Conservation (phyloP, 1,140 invertebrate genomes). For the Magallana ariakensis region DNA sequence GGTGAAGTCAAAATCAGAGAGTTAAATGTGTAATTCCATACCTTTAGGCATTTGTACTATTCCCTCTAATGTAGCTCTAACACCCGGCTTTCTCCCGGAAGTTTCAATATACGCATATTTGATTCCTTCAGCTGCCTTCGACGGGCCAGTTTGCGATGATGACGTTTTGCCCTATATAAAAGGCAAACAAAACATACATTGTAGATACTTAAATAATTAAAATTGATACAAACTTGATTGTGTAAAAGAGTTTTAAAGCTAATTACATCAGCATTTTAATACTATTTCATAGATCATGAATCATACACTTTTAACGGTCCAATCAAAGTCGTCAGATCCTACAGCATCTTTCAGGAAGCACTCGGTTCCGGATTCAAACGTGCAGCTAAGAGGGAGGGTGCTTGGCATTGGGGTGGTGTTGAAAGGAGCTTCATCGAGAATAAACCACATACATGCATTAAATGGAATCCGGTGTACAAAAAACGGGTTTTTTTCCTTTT, state of each 20-base stretch:
- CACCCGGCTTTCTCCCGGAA: not conserved
- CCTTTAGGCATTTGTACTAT: not conserved
- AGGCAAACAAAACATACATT: too few relatives aligned
- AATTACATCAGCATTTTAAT: too few relatives aligned
- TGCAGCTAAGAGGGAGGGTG: not conserved
- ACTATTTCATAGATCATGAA: too few relatives aligned
- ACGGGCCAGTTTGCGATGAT: not conserved
- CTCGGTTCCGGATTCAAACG: not conserved
- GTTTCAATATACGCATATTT: constrained; percentile 4
- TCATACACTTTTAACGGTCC: not conserved
- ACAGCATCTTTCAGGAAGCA: not conserved
- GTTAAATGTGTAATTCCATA: too few relatives aligned
- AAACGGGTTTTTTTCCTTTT: too few relatives aligned
- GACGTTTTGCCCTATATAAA: not conserved
- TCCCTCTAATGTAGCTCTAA: not conserved
- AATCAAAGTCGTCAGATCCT: not conserved
- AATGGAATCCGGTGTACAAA: too few relatives aligned
- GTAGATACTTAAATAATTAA: too few relatives aligned
- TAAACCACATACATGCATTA: too few relatives aligned
- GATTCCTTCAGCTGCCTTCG: not conserved
- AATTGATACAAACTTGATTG: too few relatives aligned
- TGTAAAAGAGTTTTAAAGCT: too few relatives aligned
- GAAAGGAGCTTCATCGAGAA: too few relatives aligned
- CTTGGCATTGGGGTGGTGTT: not conserved
- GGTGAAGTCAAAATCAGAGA: too few relatives aligned